These are phyloP conservation scores for Pseudochromis fuscus DNA, from an alignment of 2,797 vertebrate species.

Conservation along the genomic window DNA sequence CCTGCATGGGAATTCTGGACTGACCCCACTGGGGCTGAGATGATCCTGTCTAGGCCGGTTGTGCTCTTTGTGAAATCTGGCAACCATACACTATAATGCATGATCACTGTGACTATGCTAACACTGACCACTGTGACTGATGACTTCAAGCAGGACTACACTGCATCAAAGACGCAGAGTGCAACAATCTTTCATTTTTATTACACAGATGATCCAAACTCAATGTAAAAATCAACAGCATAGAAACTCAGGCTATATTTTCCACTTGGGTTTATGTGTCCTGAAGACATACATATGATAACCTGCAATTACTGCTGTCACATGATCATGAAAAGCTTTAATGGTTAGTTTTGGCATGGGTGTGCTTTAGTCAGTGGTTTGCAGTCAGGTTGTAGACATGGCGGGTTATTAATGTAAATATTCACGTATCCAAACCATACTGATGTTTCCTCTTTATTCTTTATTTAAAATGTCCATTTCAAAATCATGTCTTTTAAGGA, in stretches of 20 bases:
- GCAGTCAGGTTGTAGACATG: slow-evolving; percentile 69
- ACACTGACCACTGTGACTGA: slow-evolving; percentile 23
- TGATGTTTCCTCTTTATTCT: slow-evolving; percentile 32
- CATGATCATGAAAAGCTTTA: slow-evolving; percentile 59
- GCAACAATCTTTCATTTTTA: slow-evolving; percentile 18
- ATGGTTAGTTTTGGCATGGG: slow-evolving; percentile 72
- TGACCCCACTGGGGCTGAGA: slow-evolving; percentile 11
- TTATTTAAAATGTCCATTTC: slow-evolving; percentile 56
- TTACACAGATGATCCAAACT: slow-evolving; percentile 25
- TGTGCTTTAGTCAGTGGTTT: slow-evolving; percentile 67
- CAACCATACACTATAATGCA: slow-evolving; percentile 22
- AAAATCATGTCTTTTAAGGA: slow-evolving; percentile 49
- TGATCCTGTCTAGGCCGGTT: slow-evolving; percentile 44
- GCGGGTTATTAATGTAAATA: slow-evolving; percentile 76
- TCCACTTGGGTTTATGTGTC: slow-evolving; percentile 53
- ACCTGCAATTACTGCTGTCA: slow-evolving; percentile 72
- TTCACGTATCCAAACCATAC: slow-evolving; percentile 50
- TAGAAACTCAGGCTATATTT: slow-evolving; percentile 54
- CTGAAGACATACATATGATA: slow-evolving; percentile 50
- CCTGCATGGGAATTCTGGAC: slow-evolving; percentile 47
- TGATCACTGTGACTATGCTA: slow-evolving; percentile 9
- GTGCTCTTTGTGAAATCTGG: slow-evolving; percentile 31
- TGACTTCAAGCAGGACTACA: neutral
- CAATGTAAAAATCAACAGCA: slow-evolving; percentile 20
- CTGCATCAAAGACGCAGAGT: slow-evolving; percentile 13